Percentiles rank a stretch among this genome's conserved stretches.
Evolutionary conservation across 1,140 invertebrate species (phyloP).

Genomic region (Chlorops oryzae): DNA sequence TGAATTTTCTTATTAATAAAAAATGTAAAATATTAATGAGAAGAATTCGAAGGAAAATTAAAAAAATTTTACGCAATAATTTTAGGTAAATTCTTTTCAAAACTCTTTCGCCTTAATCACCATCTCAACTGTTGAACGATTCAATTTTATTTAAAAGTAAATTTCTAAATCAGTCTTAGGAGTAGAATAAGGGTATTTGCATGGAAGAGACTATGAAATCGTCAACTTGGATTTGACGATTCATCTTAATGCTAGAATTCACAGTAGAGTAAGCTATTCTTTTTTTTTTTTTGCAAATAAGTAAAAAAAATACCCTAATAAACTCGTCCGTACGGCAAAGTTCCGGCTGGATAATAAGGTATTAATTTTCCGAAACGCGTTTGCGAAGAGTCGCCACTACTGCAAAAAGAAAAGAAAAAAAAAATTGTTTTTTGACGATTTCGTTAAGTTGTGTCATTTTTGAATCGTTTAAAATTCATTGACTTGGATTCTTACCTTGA

Average conservation of each 20-base stretch:
- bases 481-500: slow-evolving; percentile 30
- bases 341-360: slow-evolving; percentile 43
- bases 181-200: background rate
- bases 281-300: too few species aligned
- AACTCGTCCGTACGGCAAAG: slow-evolving; percentile 43
- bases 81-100: background rate
- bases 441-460: slow-evolving; percentile 2
- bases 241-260: background rate
- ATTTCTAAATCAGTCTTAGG: background rate
- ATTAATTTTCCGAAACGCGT: slow-evolving; percentile 43
- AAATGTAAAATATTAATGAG: background rate
- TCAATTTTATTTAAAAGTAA: background rate
- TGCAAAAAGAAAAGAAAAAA: slow-evolving; percentile 15
- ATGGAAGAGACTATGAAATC: background rate
- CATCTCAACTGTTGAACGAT: too few species aligned
- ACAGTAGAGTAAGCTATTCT: too few species aligned
- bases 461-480: background rate
- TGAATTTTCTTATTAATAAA: too few species aligned
- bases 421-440: slow-evolving; percentile 5
- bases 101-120: background rate
- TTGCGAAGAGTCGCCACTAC: slow-evolving; percentile 40
- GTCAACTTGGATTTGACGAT: background rate
- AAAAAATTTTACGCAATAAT: background rate
- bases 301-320: slow-evolving; percentile 29
- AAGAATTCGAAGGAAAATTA: background rate